Base-by-base conservation (phyloP, 2,888 invertebrate genomes). In the Bugula neritina region DNA sequence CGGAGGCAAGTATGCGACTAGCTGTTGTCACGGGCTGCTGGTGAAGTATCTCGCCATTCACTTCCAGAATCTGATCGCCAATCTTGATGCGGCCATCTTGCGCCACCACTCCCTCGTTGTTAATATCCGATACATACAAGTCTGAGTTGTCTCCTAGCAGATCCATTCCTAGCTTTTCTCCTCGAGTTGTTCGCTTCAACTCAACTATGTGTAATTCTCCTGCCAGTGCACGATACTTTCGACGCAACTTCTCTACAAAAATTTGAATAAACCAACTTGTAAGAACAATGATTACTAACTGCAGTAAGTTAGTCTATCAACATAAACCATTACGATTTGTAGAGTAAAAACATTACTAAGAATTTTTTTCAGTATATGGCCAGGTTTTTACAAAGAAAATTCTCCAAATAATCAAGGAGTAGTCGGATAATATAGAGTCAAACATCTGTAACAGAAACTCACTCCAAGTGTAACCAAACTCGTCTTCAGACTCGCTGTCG, bases 11-110 rank as follows among this genome's bases (percentile, higher is more conserved):
- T 25, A 63, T 63, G n/a, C 27, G 27, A 27, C 27, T 63, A 31
- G 63, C 63, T 13, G 21, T 63, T 2, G 63, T 63, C 29, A 27
- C 31, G 27, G 63, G 63, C 31, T 63, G 63, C n/a, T 31, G 27
- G 31, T 63, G 70, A 10, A 70, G 70, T 54, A 58, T 31, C 5
- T 72, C 13, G 1, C 5, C 5, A 73, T 76, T 74, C 78, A 94
- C 94, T 90, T 96, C 95, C 54, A 96, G 86, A 76, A 98, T 90
- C 85, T 98, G 96, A 83, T 99, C 99, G 0, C 96, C 97, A 25
- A 95, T 90, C 82, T 90, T 89, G 52, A 99, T 89, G 5, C 90
- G 89, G 10, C 83, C 83, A 75, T 83, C 83, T 3, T 90, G 89
- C 74, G 87, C 89, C 1, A 93, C 92, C 0, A 90, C 88, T 21